These are phyloP conservation scores for Haliclystus octoradiatus DNA, from an alignment of 30 jellyfish, hydroid and myxozoan species.

Conservation along the genomic window DNA sequence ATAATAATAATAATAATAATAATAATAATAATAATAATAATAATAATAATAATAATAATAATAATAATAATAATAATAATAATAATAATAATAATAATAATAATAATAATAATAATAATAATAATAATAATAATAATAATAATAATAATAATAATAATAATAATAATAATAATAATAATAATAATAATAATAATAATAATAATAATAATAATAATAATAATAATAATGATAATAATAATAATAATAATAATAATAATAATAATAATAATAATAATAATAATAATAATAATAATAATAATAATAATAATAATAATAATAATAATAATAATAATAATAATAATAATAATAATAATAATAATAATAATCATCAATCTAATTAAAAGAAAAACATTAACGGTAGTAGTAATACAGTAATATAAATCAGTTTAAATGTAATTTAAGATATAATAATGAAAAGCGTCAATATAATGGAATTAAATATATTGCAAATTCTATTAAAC, in stretches of 20 bases:
- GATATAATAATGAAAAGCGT: no score
- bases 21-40: neutral
- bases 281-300: neutral
- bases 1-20: neutral
- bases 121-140: neutral
- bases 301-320: neutral
- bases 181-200: neutral
- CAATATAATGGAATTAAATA: no score
- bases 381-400: no score
- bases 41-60: neutral
- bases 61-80: neutral
- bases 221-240: neutral
- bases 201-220: neutral
- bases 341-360: neutral
- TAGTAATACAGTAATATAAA: no score
- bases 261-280: neutral
- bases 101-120: no score
- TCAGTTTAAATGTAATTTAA: no score
- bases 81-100: no score
- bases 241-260: neutral
- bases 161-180: neutral
- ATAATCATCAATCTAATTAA: neutral
- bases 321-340: neutral
- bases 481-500: no score
- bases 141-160: neutral